Evolutionary conservation across 2,888 invertebrate species (phyloP).

Genomic region (Serrognathus titanus): DNA sequence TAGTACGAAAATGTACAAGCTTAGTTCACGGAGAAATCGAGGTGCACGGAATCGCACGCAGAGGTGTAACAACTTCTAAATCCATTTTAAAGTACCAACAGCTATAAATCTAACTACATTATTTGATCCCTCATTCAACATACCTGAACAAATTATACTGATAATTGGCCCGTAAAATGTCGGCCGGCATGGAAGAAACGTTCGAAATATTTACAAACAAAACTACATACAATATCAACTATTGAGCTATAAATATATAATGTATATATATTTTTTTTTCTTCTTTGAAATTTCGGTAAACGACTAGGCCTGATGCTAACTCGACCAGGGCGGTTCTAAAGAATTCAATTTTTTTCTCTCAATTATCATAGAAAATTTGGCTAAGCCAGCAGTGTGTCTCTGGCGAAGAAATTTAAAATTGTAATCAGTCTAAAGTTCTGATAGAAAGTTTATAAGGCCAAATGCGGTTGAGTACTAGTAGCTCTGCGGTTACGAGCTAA

Average conservation of each 20-base stretch:
- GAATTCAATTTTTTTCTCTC: slow-evolving; percentile 4
- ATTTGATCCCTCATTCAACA: slow-evolving; percentile 50
- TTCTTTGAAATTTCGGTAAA: neutral
- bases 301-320: slow-evolving; percentile 21
- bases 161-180: slow-evolving; percentile 30
- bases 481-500: slow-evolving; percentile 28
- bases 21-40: neutral
- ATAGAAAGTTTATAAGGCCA: slow-evolving; percentile 45
- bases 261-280: neutral
- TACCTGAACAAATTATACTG: slow-evolving; percentile 47
- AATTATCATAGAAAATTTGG: slow-evolving; percentile 35
- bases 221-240: slow-evolving; percentile 25
- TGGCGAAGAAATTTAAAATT: slow-evolving; percentile 29
- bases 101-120: slow-evolving; percentile 39
- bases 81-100: slow-evolving; percentile 18
- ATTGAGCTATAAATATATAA: slow-evolving; percentile 32
- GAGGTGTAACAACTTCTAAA: slow-evolving; percentile 15
- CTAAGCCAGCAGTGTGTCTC: slow-evolving; percentile 29
- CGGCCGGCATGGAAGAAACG: slow-evolving; percentile 39
- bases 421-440: slow-evolving; percentile 43
- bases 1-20: slow-evolving; percentile 5
- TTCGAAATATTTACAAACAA: slow-evolving; percentile 31
- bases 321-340: slow-evolving; percentile 5
- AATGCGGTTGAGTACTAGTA: slow-evolving; percentile 38
- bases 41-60: slow-evolving; percentile 4